Percentiles rank a stretch among this genome's conserved stretches.
phyloP scores from a whole-genome alignment of 2,888 invertebrate genomes.

The Netelia fuscicornis region DNA sequence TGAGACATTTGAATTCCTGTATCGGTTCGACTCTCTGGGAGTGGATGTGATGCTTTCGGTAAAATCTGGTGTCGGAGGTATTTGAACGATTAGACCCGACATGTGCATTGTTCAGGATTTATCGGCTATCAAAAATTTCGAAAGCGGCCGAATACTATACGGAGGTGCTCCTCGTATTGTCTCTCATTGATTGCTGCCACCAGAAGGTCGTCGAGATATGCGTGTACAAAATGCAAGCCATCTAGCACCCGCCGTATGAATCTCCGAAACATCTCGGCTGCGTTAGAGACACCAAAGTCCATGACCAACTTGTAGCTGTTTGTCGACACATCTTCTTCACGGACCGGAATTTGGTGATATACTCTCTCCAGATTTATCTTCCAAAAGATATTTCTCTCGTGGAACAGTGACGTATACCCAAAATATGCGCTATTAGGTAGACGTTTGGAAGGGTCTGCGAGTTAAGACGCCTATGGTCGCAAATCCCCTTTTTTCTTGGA shows the following conservation, averaged over 20 bases:
- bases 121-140: constrained; percentile 59
- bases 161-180: constrained; percentile 50
- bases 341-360: constrained; percentile 75
- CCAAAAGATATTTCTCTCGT: constrained; percentile 73
- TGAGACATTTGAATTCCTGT: constrained; percentile 71
- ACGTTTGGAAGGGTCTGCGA: constrained; percentile 76
- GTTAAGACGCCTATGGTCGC: constrained; percentile 78
- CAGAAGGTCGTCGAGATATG: constrained; percentile 57
- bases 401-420: constrained; percentile 74
- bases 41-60: constrained; percentile 76
- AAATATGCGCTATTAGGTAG: constrained; percentile 78
- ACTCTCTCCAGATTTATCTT: constrained; percentile 71
- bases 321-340: constrained; percentile 71
- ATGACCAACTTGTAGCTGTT: constrained; percentile 65
- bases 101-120: constrained; percentile 77
- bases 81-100: constrained; percentile 71
- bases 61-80: constrained; percentile 76
- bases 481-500: constrained; percentile 67
- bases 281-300: constrained; percentile 71
- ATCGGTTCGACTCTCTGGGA: constrained; percentile 78
- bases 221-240: constrained; percentile 16
- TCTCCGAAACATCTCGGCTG: constrained; percentile 73
- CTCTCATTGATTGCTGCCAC: constrained; percentile 13
- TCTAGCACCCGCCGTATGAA: constrained; percentile 67
- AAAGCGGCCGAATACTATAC: constrained; percentile 62